Evolutionary conservation across 2,888 invertebrate genomes (phyloP).

Genomic region (Phortica magna): DNA sequence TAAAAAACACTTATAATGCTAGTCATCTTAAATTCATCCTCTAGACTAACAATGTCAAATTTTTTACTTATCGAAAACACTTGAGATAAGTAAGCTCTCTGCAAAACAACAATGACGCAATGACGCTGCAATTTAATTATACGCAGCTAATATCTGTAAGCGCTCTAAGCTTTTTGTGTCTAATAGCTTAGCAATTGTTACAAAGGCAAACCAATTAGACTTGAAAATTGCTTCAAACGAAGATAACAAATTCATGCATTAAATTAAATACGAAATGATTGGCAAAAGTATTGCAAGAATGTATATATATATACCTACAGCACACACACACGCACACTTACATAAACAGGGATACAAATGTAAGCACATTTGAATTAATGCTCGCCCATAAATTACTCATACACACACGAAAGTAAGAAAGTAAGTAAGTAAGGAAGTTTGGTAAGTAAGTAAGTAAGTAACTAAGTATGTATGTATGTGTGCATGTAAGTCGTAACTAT

Average conservation of each 20-base stretch:
- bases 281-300: background rate
- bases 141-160: background rate
- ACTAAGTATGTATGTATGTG: slow-evolving; percentile 3
- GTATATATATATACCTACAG: background rate
- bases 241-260: background rate
- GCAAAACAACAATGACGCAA: too few species aligned
- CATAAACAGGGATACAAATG: slow-evolving; percentile 25
- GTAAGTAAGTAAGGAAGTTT: slow-evolving; percentile 18
- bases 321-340: background rate
- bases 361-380: slow-evolving; percentile 42
- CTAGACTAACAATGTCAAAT: background rate
- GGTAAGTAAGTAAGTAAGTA: slow-evolving; percentile 26
- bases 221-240: background rate
- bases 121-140: background rate
- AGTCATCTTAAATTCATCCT: too few species aligned
- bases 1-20: too few species aligned
- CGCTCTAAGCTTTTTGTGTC: background rate
- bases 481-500: slow-evolving; percentile 39
- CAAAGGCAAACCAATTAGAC: background rate
- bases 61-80: too few species aligned
- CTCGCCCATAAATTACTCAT: slow-evolving; percentile 43
- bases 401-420: slow-evolving; percentile 36
- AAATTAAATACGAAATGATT: background rate
- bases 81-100: too few species aligned
- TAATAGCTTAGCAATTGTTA: background rate